Evolutionary conservation across 2,888 invertebrate genomes (phyloP).

Genomic region (Diarsia mendica): DNA sequence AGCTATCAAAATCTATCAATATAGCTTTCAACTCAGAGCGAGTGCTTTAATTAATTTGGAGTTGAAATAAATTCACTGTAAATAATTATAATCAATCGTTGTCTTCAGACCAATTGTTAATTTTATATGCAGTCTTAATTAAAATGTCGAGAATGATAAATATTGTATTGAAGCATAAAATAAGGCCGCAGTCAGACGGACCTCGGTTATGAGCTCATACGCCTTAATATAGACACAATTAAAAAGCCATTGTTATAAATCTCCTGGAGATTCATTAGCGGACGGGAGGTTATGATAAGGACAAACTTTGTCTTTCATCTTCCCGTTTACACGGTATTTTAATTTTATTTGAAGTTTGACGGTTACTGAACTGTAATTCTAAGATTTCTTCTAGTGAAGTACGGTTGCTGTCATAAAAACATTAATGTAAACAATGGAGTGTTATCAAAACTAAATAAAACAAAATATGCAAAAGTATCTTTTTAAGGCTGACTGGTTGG

Average conservation of each 20-base stretch:
- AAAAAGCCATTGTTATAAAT: too few species aligned
- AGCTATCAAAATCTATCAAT: conserved; percentile 14
- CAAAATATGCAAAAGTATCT: neutral
- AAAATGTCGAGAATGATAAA: conserved; percentile 26
- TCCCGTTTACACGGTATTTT: neutral
- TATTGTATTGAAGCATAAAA: neutral
- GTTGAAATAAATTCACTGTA: conserved; percentile 10
- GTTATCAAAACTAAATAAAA: neutral
- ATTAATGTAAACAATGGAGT: too few species aligned
- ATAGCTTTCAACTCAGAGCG: too few species aligned
- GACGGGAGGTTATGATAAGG: neutral
- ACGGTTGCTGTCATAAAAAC: neutral
- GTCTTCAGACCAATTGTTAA: conserved; percentile 21
- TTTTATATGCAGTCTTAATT: conserved; percentile 17
- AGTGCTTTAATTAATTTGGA: conserved; percentile 41
- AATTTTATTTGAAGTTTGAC: neutral
- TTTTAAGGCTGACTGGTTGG: neutral
- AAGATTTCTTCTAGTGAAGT: neutral
- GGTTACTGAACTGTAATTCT: neutral
- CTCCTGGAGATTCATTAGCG: too few species aligned
- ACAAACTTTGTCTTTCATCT: conserved; percentile 18
- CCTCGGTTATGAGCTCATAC: neutral
- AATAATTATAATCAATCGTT: conserved; percentile 39
- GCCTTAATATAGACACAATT: too few species aligned
- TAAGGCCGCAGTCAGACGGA: neutral